Conservation (phyloP, 2,113 vertebrate genomes). For the Sphyrna mokarran region DNA sequence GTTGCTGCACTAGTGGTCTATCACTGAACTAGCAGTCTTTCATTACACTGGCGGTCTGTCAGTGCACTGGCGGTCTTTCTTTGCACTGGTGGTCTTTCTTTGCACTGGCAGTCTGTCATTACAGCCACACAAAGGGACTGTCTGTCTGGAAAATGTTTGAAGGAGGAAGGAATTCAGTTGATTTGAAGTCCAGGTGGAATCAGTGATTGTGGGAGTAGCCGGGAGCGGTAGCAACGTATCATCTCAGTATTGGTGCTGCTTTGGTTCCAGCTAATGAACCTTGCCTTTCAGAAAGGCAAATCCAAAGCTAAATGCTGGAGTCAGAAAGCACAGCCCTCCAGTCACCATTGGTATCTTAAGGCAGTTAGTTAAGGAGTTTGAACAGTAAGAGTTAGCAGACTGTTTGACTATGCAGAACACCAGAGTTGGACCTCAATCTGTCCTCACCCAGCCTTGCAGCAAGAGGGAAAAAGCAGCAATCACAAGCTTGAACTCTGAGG, state of each 20-base stretch:
- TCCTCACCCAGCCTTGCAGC: neutral
- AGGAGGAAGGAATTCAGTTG: neutral
- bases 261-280: neutral
- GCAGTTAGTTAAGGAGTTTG: neutral
- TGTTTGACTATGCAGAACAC: neutral
- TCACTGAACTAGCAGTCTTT: no score
- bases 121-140: neutral
- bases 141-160: neutral
- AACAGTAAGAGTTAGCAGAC: neutral
- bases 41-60: no score
- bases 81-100: no score
- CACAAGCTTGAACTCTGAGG: neutral
- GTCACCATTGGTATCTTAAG: neutral
- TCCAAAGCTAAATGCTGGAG: neutral
- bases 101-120: neutral
- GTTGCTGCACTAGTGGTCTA: no score
- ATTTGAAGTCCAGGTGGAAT: neutral
- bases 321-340: neutral
- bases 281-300: neutral
- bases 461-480: neutral
- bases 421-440: neutral
- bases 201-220: neutral
- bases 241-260: neutral
- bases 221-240: neutral
- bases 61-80: no score